Percentiles rank a stretch among this genome's conserved stretches.
These are phyloP conservation scores for Drosophila parthenogenetica DNA, from an alignment of 2,888 invertebrate species.

Conservation along the genomic window DNA sequence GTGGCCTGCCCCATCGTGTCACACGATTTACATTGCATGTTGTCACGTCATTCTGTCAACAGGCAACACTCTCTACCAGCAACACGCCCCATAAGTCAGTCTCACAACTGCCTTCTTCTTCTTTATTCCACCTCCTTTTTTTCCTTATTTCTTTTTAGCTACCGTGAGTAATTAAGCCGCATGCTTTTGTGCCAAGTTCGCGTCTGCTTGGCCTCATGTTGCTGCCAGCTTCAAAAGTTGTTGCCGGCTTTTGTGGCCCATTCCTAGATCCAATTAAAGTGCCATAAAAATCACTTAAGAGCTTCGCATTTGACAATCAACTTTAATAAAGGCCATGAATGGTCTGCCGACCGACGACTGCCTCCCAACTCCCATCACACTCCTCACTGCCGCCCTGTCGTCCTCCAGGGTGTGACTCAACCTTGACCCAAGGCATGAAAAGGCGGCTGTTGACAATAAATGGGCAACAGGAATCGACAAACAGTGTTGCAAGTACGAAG, in stretches of 20 bases:
- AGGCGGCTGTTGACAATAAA: slow-evolving; percentile 51
- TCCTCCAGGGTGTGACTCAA: slow-evolving; percentile 44
- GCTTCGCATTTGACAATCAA: slow-evolving; percentile 76
- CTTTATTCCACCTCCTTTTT: background rate
- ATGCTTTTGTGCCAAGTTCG: slow-evolving; percentile 54
- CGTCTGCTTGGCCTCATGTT: slow-evolving; percentile 9
- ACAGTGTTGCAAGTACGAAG: slow-evolving; percentile 43
- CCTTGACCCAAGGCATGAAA: slow-evolving; percentile 61
- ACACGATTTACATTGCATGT: slow-evolving; percentile 80
- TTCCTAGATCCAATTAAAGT: slow-evolving; percentile 71
- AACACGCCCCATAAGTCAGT: slow-evolving; percentile 46
- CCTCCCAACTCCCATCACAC: background rate
- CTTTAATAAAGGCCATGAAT: slow-evolving; percentile 74
- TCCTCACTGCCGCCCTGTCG: slow-evolving; percentile 11
- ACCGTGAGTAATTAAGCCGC: slow-evolving; percentile 75
- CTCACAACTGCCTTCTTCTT: background rate
- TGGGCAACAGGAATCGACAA: slow-evolving; percentile 63
- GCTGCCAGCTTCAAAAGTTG: slow-evolving; percentile 52
- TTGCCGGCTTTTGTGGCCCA: slow-evolving; percentile 24
- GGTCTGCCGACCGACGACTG: background rate
- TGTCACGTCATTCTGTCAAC: slow-evolving; percentile 81
- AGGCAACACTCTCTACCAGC: slow-evolving; percentile 22
- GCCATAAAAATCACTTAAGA: slow-evolving; percentile 78
- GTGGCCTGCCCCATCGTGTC: slow-evolving; percentile 62
- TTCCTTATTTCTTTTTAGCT: slow-evolving; percentile 36